Evolutionary conservation across 2,888 invertebrate genomes (phyloP), one percentile per base, ranked within the genome.

Genomic region (Drosophila phalerata): DNA sequence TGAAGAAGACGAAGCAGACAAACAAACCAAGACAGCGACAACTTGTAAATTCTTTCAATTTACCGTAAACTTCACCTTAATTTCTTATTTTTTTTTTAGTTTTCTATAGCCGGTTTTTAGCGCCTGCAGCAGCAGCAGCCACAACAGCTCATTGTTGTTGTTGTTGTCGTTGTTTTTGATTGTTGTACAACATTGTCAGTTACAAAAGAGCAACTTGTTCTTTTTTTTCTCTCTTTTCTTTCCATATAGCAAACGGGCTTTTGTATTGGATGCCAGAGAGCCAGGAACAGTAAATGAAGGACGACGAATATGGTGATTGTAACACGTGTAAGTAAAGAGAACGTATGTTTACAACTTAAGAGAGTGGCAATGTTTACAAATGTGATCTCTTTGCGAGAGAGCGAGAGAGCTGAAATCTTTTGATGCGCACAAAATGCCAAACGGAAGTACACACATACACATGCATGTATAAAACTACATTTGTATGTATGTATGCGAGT

Each of bases 301-400:
- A 90, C 88, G 94, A 90, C 88, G 94, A 94, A 94, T 94, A 95
- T 96, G 95, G 95, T 96, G 94, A 96, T 96, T 94, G 95, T 96
- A 94, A 96, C 95, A 94, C 95, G 95, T 94, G 95, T 95, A 93
- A 94, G 95, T 93, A 40, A 52, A 69, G 58, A 65, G 42, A 40
- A 5, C 43, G 34, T 19, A 5, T 19, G 28, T 15, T 19, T 5
- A 60, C 32, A 40, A 58, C 3, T 37, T 42, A 22, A 25, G 47
- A 66, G 22, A 8, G 28, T 10, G 13, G 19, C 9, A 28, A 28
- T 17, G 45, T 10, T 49, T 15, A 19, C 32, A 19, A 32, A 34
- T 32, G n/a, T 17, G 17, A 32, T 52, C 51, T 32, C 19, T 49
- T 13, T 47, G 8, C 22, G 11, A 22, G 22, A 25, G 2, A 43